These are phyloP conservation scores for Steinernema khuongi DNA, from an alignment of 1,140 invertebrate genomes.

Conservation along the genomic window DNA sequence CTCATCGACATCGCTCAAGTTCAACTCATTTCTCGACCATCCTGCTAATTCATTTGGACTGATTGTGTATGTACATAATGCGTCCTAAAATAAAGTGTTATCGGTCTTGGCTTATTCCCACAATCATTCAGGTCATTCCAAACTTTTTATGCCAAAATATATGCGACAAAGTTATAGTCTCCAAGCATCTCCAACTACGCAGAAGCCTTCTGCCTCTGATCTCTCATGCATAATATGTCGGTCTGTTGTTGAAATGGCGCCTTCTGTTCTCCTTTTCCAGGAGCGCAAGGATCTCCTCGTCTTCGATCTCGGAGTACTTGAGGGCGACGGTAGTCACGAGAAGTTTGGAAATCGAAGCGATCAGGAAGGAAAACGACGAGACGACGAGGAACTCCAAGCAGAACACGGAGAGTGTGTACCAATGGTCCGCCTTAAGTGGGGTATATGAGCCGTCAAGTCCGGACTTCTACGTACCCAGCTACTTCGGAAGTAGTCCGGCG, in stretches of 20 bases:
- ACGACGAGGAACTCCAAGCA: not conserved
- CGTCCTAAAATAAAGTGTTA: not conserved
- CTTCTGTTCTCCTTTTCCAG: not conserved
- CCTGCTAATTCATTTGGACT: not conserved
- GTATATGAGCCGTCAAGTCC: not conserved
- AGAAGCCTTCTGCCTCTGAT: too few species aligned
- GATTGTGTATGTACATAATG: not conserved
- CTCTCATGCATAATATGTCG: not conserved
- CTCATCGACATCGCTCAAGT: slow-evolving; percentile 40
- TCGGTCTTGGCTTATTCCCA: too few species aligned
- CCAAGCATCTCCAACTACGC: not conserved
- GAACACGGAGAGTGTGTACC: not conserved
- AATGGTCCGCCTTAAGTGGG: not conserved
- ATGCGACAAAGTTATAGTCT: not conserved
- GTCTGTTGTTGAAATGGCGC: not conserved
- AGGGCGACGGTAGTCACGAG: not conserved
- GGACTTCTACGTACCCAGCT: not conserved
- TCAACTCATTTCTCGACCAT: slow-evolving; percentile 41
- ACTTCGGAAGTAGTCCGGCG: not conserved
- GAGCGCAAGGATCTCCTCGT: not conserved
- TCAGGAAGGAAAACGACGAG: not conserved
- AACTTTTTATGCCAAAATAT: too few species aligned
- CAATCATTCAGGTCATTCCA: too few species aligned
- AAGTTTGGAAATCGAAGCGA: not conserved
- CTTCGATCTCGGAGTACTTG: not conserved